Percentiles rank a stretch among this genome's conserved stretches.
Conservation (phyloP, 1,140 invertebrate genomes). For the Anoplolepis gracilipes region DNA sequence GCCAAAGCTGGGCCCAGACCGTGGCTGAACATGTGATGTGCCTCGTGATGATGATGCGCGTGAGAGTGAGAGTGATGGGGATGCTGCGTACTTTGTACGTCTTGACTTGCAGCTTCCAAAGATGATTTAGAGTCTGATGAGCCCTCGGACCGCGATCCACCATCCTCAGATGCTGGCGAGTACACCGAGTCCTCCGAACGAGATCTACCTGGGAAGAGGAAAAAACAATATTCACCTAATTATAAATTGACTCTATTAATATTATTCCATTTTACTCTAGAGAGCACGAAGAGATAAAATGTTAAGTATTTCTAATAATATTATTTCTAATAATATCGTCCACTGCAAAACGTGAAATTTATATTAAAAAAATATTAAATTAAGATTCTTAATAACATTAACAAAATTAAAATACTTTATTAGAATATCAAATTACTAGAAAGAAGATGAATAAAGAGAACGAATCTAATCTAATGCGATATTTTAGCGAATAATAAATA, state of each 20-base stretch:
- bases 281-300: slow-evolving; percentile 18
- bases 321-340: too few relatives aligned
- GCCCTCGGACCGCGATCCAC: slow-evolving; percentile 81
- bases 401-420: not conserved
- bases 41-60: slow-evolving; percentile 75
- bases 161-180: slow-evolving; percentile 83
- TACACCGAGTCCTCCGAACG: slow-evolving; percentile 94
- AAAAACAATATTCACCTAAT: not conserved
- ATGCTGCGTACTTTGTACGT: slow-evolving; percentile 65
- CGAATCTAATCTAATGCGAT: not conserved
- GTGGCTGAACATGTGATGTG: slow-evolving; percentile 79
- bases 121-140: slow-evolving; percentile 84
- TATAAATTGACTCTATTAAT: not conserved
- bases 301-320: not conserved
- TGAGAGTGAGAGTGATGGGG: slow-evolving; percentile 68
- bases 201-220: slow-evolving; percentile 79
- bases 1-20: slow-evolving; percentile 87
- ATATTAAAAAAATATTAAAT: not conserved
- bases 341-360: not conserved
- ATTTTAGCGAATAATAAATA: not conserved
- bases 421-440: not conserved
- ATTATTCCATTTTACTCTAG: not conserved
- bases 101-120: slow-evolving; percentile 76
- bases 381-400: not conserved
- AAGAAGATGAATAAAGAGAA: not conserved